These are phyloP conservation scores for Drosophila fulvimacula DNA, from an alignment of 2,888 invertebrate genomes.

Conservation along the genomic window DNA sequence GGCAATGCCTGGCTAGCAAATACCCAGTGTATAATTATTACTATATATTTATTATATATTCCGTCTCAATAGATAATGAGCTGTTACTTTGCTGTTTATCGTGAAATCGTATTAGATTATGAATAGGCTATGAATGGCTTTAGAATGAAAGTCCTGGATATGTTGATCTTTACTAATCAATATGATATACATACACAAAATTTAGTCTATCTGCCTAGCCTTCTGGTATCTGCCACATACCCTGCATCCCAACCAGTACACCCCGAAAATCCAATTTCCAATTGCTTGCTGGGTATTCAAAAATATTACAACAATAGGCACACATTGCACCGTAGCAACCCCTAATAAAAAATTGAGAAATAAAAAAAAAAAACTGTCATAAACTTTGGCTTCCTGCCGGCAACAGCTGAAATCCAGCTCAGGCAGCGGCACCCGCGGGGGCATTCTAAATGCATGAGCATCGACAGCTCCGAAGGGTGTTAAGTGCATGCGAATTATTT, in stretches of 20 bases:
- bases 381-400: constrained; percentile 16
- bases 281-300: neutral
- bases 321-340: constrained; percentile 17
- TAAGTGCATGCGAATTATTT: constrained; percentile 60
- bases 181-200: no score
- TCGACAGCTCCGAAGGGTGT: constrained; percentile 37
- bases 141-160: no score
- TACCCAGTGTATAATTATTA: neutral
- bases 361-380: constrained; percentile 26
- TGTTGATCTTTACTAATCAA: no score
- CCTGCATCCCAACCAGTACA: no score
- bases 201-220: no score
- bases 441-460: constrained; percentile 49
- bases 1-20: neutral
- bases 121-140: no score
- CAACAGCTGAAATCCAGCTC: constrained; percentile 55
- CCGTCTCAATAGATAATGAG: no score
- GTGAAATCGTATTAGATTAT: no score
- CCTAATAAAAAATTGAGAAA: constrained; percentile 12
- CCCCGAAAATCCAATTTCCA: no score
- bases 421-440: constrained; percentile 12
- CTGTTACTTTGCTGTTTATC: no score
- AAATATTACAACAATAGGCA: constrained; percentile 29
- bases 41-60: no score
- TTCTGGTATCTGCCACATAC: no score